Base-by-base conservation (phyloP, 1,140 invertebrate species). In the Cyrtorhinus lividipennis region DNA sequence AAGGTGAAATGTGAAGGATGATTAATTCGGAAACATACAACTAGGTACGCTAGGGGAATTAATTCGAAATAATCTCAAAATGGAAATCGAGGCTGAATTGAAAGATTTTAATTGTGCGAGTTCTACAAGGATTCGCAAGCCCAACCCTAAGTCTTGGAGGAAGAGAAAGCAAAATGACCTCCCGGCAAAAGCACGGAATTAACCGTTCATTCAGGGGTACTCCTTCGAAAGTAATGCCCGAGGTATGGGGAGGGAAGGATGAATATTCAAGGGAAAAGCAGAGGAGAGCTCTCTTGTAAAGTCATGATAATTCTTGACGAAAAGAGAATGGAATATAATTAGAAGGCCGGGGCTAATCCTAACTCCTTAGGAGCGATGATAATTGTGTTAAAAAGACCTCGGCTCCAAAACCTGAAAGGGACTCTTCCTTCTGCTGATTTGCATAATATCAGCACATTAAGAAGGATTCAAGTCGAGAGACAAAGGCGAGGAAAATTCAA, bases 291-390 rank as follows among this genome's bases (percentile, higher is more conserved):
- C 18, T 53, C 20, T 12, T 53, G 30, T 38, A 38, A 38, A 53
- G 48, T 53, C 48, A 22, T 53, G 48, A 53, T 53, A 53, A 53
- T 53, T 53, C 48, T 53, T 53, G 48, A 53, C 20, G 48, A 53
- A 53, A 53, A 53, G 48, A 53, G 48, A 53, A 53, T 53, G 48
- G 48, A 53, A 53, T 53, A 53, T 53, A 53, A 53, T 53, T 53
- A 53, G 48, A 38, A 53, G 48, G 48, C 48, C 20, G 20, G n/a
- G n/a, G n/a, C n/a, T n/a, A 53, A 13, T n/a, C 48, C 48, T 5
- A 20, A 53, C 8, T 53, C 48, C 48, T 10, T 13, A 53, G 48
- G 18, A 53, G 48, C 48, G 48, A 13, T 53, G 10, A 53, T 53
- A 53, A 53, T 53, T 53, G 48, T 53, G 48, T 53, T 53, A 53